A percentile compares a stretch with the other conserved stretches of the same genome.
phyloP scores from a whole-genome alignment of 2,888 invertebrate genomes.

The Parascotia fuliginaria region DNA sequence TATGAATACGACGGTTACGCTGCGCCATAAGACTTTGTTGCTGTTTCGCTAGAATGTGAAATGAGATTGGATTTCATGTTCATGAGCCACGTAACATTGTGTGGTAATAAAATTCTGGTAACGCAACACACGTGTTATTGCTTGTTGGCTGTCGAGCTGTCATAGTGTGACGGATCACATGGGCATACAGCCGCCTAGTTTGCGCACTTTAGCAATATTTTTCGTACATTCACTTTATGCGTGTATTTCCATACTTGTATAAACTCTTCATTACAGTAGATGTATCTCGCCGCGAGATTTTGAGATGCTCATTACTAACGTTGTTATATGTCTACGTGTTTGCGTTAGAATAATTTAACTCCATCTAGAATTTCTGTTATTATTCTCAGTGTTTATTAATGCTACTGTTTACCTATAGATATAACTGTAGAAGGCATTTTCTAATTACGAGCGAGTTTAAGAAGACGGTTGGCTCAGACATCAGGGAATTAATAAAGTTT shows the following conservation, averaged over 20 bases:
- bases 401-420: conserved; percentile 3
- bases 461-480: conserved; percentile 25
- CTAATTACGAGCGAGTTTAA: conserved; percentile 23
- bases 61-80: conserved; percentile 54
- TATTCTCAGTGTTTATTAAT: not conserved
- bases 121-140: conserved; percentile 60
- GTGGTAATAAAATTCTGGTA: conserved; percentile 60
- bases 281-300: conserved; percentile 18
- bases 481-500: conserved; percentile 40
- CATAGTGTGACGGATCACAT: conserved; percentile 58
- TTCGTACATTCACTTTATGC: conserved; percentile 1
- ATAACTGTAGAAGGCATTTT: conserved; percentile 1
- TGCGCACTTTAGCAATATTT: conserved; percentile 31
- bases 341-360: not conserved
- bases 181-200: conserved; percentile 40
- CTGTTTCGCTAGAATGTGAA: conserved; percentile 31
- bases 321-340: conserved; percentile 8
- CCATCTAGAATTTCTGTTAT: not conserved
- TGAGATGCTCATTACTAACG: conserved; percentile 31
- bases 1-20: conserved; percentile 31
- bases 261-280: conserved; percentile 32
- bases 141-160: conserved; percentile 55
- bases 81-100: conserved; percentile 48
- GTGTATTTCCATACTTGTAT: conserved; percentile 21
- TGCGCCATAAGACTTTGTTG: conserved; percentile 25